These are phyloP conservation scores for Sturnira hondurensis DNA, from an alignment of 2,113 vertebrate genomes.

Conservation along the genomic window DNA sequence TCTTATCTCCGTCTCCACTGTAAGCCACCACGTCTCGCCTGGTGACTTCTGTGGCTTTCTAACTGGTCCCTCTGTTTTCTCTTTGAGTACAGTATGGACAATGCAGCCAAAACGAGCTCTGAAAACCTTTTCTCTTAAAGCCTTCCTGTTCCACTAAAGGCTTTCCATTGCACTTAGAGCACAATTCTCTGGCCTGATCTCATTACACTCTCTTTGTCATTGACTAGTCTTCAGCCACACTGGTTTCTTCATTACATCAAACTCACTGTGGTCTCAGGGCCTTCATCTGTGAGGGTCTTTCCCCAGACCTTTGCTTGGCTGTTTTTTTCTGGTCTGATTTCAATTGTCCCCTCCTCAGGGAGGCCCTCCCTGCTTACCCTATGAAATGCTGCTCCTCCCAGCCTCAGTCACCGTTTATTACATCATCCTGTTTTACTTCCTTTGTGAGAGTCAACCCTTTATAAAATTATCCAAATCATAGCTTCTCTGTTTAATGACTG, in stretches of 20 bases:
- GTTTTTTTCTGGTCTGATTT: neutral
- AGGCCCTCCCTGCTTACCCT: neutral
- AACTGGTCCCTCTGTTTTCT: neutral
- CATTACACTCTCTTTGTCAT: neutral
- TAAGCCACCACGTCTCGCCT: neutral
- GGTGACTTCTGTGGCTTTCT: neutral
- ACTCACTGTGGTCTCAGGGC: neutral
- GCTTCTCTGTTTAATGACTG: neutral
- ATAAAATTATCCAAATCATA: neutral
- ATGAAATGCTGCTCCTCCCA: neutral
- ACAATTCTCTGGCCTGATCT: neutral
- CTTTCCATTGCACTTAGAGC: neutral
- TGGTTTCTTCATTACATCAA: neutral
- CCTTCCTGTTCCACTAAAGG: too few species aligned
- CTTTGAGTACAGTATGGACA: neutral
- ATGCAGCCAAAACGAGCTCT: neutral
- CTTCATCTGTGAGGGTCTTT: neutral
- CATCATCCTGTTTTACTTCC: neutral
- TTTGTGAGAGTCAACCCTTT: neutral
- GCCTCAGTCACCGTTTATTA: neutral
- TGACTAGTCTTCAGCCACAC: neutral
- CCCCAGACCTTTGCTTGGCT: neutral
- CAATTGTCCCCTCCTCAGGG: neutral
- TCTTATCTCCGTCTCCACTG: neutral
- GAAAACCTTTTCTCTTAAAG: neutral